Evolutionary conservation across 2,797 vertebrate species (phyloP), one percentile per base, ranked within the genome.

Genomic region (Sebastes itinus): DNA sequence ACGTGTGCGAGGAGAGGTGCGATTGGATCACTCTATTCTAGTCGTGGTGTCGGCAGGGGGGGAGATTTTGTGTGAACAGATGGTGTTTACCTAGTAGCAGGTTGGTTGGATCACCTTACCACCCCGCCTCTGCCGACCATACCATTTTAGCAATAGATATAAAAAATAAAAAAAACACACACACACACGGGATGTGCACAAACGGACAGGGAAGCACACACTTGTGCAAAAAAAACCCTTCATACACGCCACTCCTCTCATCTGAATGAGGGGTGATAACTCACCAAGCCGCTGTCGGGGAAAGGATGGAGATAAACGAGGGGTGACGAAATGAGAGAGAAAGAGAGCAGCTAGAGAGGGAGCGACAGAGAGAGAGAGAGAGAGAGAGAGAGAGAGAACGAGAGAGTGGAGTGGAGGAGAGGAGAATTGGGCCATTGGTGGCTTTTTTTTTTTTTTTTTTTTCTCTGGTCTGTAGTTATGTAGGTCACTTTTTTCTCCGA

Each of bases 1-100:
- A 95, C 90, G 91, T 88, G 95, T 95, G 95, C 89, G 92, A 90
- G 94, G 85, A 93, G 89, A 96, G 94, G 93, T 92, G 95, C 92
- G 95, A 96, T 96, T 94, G 96, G 97, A 96, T 95, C 95, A 93
- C 89, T 93, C 88, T 93, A 91, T 92, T 94, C 87, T 89, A 81
- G 89, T 90, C 74, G 20, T 79, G 77, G 90, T 90, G 95, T 94
- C 81, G 84, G 89, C 92, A 42, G 93, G 94, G 88, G 18, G 42
- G 35, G 13, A 14, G 84, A 72, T 81, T 90, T 80, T 82, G 88
- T 94, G 94, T 88, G 92, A 96, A 95, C 97, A 97, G 97, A 97
- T 97, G 97, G 97, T 97, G 96, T 98, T 97, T 97, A 97, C 96
- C 96, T 97, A 96, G 95, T 95, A 96, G 95, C 94, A 72, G 89